Percentiles rank a stretch among this genome's conserved stretches.
Evolutionary conservation across 2,888 invertebrate genomes (phyloP).

Genomic region (Podotricha telesiphe): DNA sequence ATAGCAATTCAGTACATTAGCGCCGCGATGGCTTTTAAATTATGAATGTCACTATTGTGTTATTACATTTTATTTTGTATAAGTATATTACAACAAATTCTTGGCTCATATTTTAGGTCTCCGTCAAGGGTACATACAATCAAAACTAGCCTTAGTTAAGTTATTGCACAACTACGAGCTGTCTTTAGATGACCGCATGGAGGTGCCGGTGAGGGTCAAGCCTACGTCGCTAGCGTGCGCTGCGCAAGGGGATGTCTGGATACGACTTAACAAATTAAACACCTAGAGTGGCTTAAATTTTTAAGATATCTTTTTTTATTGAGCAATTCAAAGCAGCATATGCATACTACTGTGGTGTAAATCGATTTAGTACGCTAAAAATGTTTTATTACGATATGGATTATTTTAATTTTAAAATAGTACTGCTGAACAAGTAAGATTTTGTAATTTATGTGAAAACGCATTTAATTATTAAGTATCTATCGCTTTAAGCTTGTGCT

Average conservation of each 20-base stretch:
- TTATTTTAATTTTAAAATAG: neutral
- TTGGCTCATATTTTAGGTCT: slow-evolving; percentile 56
- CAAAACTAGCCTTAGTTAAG: slow-evolving; percentile 73
- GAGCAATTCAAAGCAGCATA: neutral
- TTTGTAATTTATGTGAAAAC: neutral
- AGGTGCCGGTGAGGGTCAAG: slow-evolving; percentile 66
- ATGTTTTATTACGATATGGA: neutral
- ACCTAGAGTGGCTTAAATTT: neutral
- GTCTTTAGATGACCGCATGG: slow-evolving; percentile 61
- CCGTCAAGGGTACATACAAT: slow-evolving; percentile 77
- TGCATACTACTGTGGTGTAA: neutral
- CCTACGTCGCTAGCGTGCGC: slow-evolving; percentile 64
- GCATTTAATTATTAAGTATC: neutral
- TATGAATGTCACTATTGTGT: neutral
- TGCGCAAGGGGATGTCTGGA: slow-evolving; percentile 70
- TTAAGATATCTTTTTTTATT: neutral
- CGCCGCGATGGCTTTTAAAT: neutral
- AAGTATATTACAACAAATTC: neutral
- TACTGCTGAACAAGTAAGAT: neutral
- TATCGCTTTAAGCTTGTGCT: neutral
- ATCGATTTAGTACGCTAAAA: neutral
- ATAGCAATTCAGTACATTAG: neutral
- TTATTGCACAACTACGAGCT: slow-evolving; percentile 68
- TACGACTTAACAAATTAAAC: slow-evolving; percentile 59
- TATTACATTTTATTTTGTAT: neutral